phyloP scores from a whole-genome alignment of 2,113 vertebrate genomes.

The Chaetodon auriga region DNA sequence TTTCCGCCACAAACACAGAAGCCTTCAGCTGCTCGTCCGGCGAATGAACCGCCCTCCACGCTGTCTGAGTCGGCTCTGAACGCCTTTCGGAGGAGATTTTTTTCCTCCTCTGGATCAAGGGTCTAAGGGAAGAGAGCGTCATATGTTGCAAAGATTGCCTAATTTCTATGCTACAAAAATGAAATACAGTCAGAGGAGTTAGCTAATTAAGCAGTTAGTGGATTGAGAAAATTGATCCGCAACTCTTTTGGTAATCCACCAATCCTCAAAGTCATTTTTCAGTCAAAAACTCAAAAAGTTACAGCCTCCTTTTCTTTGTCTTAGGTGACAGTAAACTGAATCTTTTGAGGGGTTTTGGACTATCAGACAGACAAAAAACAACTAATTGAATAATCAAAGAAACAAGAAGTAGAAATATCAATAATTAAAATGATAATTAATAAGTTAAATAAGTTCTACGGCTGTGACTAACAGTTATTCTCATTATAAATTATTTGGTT shows the following conservation, averaged over 20 bases:
- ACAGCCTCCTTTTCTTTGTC: neutral
- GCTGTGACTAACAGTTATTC: neutral
- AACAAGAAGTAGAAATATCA: neutral
- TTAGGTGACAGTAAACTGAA: neutral
- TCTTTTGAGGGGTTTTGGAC: neutral
- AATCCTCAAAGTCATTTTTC: too few species aligned
- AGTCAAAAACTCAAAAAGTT: too few species aligned
- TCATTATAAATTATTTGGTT: neutral
- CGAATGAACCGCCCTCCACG: neutral
- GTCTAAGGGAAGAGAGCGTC: neutral
- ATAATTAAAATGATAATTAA: neutral
- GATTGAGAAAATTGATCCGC: neutral
- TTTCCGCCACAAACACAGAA: neutral
- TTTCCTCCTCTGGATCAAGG: neutral
- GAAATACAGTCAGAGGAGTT: neutral
- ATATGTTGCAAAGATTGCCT: too few species aligned
- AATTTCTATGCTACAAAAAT: neutral
- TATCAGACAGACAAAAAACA: too few species aligned
- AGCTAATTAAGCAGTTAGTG: neutral
- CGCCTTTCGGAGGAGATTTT: neutral
- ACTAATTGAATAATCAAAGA: too few species aligned
- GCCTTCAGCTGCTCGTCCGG: neutral
- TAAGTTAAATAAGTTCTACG: too few species aligned
- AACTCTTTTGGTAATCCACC: neutral
- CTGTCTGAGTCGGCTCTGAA: neutral